Evolutionary conservation across 2,113 vertebrate genomes (phyloP).

Genomic region (Tretioscincus oriximinensis): DNA sequence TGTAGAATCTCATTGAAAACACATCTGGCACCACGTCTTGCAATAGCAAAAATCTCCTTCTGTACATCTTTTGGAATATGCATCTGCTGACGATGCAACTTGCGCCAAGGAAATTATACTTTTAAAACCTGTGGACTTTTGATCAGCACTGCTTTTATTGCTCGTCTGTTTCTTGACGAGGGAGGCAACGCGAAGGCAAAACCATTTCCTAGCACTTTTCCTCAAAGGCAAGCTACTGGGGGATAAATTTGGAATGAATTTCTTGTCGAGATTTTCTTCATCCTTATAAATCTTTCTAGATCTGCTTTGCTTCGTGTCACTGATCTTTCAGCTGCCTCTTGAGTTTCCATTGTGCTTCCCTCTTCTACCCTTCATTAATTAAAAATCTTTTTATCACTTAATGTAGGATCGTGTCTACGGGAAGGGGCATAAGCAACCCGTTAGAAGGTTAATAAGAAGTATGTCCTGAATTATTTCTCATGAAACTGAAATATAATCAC

Average conservation of each 20-base stretch:
- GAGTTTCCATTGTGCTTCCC: not conserved
- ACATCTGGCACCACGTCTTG: conserved; percentile 20
- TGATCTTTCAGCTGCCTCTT: not conserved
- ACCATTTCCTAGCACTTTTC: conserved; percentile 21
- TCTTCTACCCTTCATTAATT: not conserved
- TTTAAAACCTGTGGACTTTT: conserved; percentile 20
- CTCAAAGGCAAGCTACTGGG: conserved; percentile 29
- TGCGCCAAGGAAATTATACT: conserved; percentile 14
- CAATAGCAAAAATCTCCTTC: conserved; percentile 26
- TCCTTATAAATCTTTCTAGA: not conserved
- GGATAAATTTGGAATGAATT: conserved; percentile 20
- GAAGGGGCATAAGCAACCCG: not conserved
- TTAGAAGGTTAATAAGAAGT: not conserved
- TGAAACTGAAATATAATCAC: not conserved
- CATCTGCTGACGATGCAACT: conserved; percentile 9
- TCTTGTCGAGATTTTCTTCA: not conserved
- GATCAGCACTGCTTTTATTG: conserved; percentile 29
- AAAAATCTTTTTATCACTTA: not conserved
- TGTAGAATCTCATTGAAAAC: not conserved
- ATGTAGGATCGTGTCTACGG: not conserved
- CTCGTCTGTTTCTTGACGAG: conserved; percentile 9
- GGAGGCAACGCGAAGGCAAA: conserved; percentile 23
- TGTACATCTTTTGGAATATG: not conserved
- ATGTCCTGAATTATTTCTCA: not conserved
- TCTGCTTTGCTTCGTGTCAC: not conserved